A percentile compares a stretch with the other conserved stretches of the same genome.
Evolutionary conservation across 2,113 vertebrate species (phyloP).

Genomic region (Heterocephalus glaber): DNA sequence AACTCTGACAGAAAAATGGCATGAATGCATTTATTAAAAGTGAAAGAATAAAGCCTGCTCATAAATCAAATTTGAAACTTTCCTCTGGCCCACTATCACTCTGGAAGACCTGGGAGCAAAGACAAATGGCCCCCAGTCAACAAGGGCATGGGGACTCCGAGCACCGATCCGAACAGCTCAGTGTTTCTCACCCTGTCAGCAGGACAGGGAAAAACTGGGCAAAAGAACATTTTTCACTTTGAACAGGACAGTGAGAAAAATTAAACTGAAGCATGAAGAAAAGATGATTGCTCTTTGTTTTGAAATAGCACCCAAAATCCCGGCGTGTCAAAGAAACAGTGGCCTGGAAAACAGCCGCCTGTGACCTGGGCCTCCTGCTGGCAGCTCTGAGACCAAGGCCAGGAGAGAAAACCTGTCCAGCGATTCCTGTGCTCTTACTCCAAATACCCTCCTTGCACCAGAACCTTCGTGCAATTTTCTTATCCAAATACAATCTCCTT

Average conservation of each 20-base stretch:
- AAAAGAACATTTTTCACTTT: not conserved
- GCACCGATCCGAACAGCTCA: not conserved
- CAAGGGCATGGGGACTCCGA: not conserved
- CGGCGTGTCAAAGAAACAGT: not conserved
- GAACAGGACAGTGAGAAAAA: constrained; percentile 38
- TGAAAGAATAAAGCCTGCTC: constrained; percentile 51
- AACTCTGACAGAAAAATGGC: constrained; percentile 29
- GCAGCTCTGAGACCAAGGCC: not conserved
- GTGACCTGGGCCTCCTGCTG: not conserved
- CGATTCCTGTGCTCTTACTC: not conserved
- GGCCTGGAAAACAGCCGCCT: not conserved
- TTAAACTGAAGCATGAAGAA: constrained; percentile 47
- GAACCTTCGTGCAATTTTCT: not conserved
- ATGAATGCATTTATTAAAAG: not conserved
- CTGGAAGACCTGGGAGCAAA: not conserved
- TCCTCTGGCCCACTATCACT: not conserved
- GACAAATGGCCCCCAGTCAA: not conserved
- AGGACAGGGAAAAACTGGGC: not conserved
- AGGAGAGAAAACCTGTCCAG: not conserved
- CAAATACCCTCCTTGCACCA: not conserved
- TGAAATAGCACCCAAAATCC: constrained; percentile 5
- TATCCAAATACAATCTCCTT: not conserved
- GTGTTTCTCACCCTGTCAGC: not conserved
- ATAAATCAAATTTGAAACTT: constrained; percentile 49
- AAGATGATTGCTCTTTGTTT: constrained; percentile 19